Evolutionary conservation across 1,140 invertebrate genomes (phyloP), one percentile per base, ranked within the genome.

Genomic region (Manduca sexta): DNA sequence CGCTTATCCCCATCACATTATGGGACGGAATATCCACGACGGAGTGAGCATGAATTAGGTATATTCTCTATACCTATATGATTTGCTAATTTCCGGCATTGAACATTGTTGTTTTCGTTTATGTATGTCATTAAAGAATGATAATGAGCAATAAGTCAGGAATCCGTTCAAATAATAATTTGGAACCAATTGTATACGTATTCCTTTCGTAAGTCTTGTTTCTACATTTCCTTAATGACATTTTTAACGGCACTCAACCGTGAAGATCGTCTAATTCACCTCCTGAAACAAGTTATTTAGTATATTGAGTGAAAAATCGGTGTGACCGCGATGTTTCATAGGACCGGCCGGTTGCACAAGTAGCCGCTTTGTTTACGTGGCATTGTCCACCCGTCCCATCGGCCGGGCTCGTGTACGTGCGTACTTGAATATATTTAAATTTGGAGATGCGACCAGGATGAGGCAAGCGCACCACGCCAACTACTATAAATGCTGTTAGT

Each of bases 341-440:
- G 74, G 61, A 62, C 63, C 57, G 56, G 56, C 45, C 46, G 63
- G 65, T 84, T 84, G 74, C 78, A 79, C 70, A 84, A 84, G 76
- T 68, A 60, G 62, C 56, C 45, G 58, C 72, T 75, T 82, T 81
- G 75, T 80, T 73, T 64, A 62, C 69, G 64, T 65, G 69, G 67
- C 73, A 83, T 85, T 83, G 81, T 85, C 75, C 78, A 72, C 69
- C 46, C 63, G 61, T 54, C 66, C 72, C 77, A 67, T 61, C 73
- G 69, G 59, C 64, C 67, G 52, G 60, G 52, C 56, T 57, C 43
- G 70, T 17, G 43, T 84, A 84, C 81, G 81, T 84, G 81, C 74
- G 81, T 83, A 82, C 81, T 85, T 85, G 81, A 85, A 80, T 74
- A 76, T 85, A 83, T 85, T 85, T 75, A 85, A 85, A 85, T 85